These are phyloP conservation scores for Hypomecis atomaria DNA, from an alignment of 2,888 invertebrate species.

Conservation along the genomic window DNA sequence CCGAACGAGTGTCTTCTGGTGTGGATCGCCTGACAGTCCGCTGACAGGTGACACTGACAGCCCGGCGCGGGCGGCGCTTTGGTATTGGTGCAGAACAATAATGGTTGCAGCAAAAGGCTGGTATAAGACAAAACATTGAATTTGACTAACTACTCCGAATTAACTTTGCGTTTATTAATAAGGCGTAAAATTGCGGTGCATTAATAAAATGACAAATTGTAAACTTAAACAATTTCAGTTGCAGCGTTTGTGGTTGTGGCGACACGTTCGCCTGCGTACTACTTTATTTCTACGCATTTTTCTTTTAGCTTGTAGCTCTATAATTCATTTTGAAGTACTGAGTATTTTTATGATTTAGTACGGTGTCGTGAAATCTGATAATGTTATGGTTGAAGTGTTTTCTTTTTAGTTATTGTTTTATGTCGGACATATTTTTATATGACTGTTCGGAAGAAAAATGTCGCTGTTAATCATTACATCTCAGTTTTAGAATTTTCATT, in stretches of 20 bases:
- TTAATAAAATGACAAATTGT: too few species aligned
- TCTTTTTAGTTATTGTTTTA: conserved; percentile 5
- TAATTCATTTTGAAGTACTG: conserved; percentile 17
- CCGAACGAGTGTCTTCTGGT: too few species aligned
- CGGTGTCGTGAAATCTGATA: conserved; percentile 24
- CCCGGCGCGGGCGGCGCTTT: too few species aligned
- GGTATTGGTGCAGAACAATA: too few species aligned
- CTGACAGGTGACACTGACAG: too few species aligned
- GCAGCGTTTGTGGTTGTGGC: too few species aligned
- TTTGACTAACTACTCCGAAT: too few species aligned
- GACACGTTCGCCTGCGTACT: background rate
- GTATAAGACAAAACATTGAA: too few species aligned
- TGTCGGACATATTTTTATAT: background rate
- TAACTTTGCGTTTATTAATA: background rate
- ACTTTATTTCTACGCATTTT: conserved; percentile 2
- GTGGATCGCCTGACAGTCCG: too few species aligned
- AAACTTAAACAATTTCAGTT: too few species aligned
- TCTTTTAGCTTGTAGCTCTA: background rate
- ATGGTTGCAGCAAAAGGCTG: too few species aligned
- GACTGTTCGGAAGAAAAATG: background rate
- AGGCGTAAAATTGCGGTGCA: background rate
- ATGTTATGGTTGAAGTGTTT: conserved; percentile 15
- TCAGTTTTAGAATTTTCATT: too few species aligned
- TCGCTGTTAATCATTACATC: background rate
- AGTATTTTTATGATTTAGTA: conserved; percentile 24